Conservation (phyloP, 2,113 vertebrate species). For the Sylvietta virens region DNA sequence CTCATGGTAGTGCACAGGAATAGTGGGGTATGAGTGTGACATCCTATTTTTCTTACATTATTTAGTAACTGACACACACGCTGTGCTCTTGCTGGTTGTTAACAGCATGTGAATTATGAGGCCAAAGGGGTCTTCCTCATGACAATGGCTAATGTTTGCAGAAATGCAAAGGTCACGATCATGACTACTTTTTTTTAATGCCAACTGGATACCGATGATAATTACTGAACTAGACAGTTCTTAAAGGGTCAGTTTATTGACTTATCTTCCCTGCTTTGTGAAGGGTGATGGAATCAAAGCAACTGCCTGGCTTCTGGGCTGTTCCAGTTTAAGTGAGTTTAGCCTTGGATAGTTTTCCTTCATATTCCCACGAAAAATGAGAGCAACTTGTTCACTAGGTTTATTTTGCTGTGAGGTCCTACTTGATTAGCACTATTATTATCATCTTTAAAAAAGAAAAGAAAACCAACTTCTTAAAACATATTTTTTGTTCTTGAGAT, state of each 20-base stretch:
- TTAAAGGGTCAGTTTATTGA: constrained; percentile 3
- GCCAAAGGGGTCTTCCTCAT: constrained; percentile 31
- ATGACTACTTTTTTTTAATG: constrained; percentile 4
- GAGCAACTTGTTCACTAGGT: neutral
- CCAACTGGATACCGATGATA: neutral
- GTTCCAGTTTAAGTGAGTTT: neutral
- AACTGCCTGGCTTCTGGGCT: neutral
- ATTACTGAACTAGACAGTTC: neutral
- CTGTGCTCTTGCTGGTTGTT: constrained; percentile 50
- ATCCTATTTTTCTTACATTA: constrained; percentile 26
- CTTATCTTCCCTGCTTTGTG: neutral
- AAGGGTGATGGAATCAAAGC: neutral
- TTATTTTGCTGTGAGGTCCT: neutral
- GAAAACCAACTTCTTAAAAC: neutral
- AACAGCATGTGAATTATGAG: constrained; percentile 57
- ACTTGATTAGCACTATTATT: neutral
- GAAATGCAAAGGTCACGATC: constrained; percentile 57
- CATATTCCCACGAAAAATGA: neutral
- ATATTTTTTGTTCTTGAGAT: neutral
- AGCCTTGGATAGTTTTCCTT: neutral
- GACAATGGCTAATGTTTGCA: constrained; percentile 49
- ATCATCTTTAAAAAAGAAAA: neutral
- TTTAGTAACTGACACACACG: constrained; percentile 35
- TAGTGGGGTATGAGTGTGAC: neutral
- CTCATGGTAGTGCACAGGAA: neutral